Percentiles rank a stretch among this genome's conserved stretches.
Evolutionary conservation across 2,888 invertebrate species (phyloP).

Genomic region (Scaptomyza caliginosa): DNA sequence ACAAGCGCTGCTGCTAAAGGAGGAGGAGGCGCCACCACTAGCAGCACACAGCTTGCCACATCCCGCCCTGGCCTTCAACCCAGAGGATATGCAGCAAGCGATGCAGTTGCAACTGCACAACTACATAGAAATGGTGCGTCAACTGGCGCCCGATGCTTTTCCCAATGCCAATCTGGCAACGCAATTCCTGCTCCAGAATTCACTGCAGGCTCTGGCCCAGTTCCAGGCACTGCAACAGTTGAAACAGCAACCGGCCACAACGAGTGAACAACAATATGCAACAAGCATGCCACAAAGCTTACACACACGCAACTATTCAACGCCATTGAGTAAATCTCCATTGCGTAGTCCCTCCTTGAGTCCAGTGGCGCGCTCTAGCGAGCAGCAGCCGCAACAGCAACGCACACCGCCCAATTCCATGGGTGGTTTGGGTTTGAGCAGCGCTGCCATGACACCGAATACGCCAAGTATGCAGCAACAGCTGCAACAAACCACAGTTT

Average conservation of each 20-base stretch:
- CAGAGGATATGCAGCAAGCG: conserved; percentile 82
- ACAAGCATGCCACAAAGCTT: not conserved
- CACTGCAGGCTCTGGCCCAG: conserved; percentile 91
- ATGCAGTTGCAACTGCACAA: conserved; percentile 83
- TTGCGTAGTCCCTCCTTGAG: conserved; percentile 83
- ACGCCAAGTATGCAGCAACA: conserved; percentile 85
- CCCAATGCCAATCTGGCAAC: conserved; percentile 84
- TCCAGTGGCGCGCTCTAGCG: conserved; percentile 76
- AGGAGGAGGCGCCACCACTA: not conserved
- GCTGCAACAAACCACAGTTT: conserved; percentile 75
- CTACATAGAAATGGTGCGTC: conserved; percentile 83
- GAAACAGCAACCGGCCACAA: conserved; percentile 84
- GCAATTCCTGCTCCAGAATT: conserved; percentile 91
- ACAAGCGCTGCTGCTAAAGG: conserved; percentile 23
- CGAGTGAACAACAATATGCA: conserved; percentile 9
- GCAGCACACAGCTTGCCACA: conserved; percentile 6
- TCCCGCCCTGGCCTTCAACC: conserved; percentile 63
- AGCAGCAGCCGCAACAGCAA: conserved; percentile 85
- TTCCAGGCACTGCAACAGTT: conserved; percentile 91
- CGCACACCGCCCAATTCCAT: conserved; percentile 86
- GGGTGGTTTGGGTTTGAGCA: conserved; percentile 72
- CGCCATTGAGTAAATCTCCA: conserved; percentile 82
- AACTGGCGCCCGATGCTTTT: conserved; percentile 76
- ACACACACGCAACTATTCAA: conserved; percentile 22
- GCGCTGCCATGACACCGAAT: conserved; percentile 86